Percentiles rank a stretch among this genome's conserved stretches.
Evolutionary conservation across 2,113 vertebrate genomes (phyloP).

Genomic region (Lophotis ruficrista): DNA sequence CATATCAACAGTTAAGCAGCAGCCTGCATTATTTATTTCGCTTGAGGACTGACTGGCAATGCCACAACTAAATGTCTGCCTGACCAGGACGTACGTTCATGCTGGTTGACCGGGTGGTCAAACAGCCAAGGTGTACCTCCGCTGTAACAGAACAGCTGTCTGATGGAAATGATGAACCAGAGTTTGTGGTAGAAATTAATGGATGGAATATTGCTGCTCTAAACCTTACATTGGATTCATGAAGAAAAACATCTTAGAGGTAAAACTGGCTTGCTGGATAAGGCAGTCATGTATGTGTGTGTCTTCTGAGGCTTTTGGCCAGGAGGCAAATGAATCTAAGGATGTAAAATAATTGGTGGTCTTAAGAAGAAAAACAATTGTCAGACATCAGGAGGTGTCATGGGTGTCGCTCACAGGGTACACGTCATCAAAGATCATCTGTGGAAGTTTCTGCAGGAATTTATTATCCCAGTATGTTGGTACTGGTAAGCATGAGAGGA

Average conservation of each 20-base stretch:
- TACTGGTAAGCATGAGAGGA: neutral
- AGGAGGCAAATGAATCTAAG: neutral
- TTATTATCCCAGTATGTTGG: neutral
- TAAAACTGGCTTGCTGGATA: neutral
- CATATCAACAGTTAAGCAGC: neutral
- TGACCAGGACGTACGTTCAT: rapidly evolving
- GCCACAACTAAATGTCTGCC: neutral
- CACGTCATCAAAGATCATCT: neutral
- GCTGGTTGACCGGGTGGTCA: neutral
- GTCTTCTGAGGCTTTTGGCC: neutral
- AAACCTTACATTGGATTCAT: neutral
- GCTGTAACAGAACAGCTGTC: neutral
- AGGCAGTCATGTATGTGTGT: neutral
- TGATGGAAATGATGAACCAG: neutral
- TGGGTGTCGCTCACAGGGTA: neutral
- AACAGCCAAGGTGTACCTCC: neutral
- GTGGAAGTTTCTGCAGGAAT: neutral
- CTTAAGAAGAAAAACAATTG: neutral
- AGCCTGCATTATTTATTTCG: neutral
- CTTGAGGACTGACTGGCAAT: neutral
- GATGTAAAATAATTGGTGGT: neutral
- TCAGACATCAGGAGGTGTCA: neutral
- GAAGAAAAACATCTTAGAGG: neutral
- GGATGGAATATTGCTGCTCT: neutral
- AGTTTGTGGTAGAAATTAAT: neutral